Base-by-base conservation (phyloP, 2,113 vertebrate genomes). In the Podarcis raffonei region DNA sequence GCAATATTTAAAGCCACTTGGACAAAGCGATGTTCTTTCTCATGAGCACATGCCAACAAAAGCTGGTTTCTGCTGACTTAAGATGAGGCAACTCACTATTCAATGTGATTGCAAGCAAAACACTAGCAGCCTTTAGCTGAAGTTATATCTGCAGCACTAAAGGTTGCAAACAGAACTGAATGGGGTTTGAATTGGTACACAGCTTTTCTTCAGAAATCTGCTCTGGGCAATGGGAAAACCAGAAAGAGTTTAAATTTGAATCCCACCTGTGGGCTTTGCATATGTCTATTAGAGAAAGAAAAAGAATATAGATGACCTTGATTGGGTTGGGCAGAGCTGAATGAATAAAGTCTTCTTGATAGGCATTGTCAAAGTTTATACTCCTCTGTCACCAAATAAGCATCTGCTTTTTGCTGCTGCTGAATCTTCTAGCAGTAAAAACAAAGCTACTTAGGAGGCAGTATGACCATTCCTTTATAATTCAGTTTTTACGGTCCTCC, bases 291-390 rank as follows among this genome's bases (percentile, higher is more conserved):
- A 22, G 18, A 62, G 8, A 37, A 6, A 27, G 66, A 15, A 25
- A 30, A 53, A 5, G 6, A 23, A 78, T 78, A 48, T 30, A 5
- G 39, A 48, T 78, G 25, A 65, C 25, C 74, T 30, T 59, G 2
- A 35, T n/a, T 69, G 57, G 23, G 15, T 27, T 76, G 27, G 12
- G 81, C 68, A 90, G 71, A 74, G 32, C 18, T 62, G 83, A 71
- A 85, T 66, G 62, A 87, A 42, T 48, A 81, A 84, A 92, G 85
- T 91, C 89, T 81, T 93, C 90, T 81, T 93, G 77, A 81, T n/a
- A 78, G 86, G 77, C 68, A 71, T 71, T 39, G 84, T 86, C 80
- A 79, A 71, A 18, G n/a, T 0, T 0, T 91, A 81, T 86, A 86
- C 4, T 4, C 74, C 87, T 65, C 81, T 90, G 37, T 88, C 62